Conservation (phyloP, 1,140 invertebrate genomes). For the Platyscapa corneri region DNA sequence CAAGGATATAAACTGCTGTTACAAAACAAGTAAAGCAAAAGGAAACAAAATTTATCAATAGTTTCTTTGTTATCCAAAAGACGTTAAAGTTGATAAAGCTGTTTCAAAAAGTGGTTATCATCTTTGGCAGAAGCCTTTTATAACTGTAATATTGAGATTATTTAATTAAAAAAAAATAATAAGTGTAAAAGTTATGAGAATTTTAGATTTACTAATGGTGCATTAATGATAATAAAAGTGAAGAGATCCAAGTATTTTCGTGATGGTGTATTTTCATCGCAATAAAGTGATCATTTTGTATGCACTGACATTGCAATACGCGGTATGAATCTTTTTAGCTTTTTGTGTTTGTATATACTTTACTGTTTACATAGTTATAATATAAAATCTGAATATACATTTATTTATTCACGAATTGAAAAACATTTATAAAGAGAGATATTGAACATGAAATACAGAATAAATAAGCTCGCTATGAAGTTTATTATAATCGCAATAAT, state of each 20-base stretch:
- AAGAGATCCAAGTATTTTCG: conserved; percentile 51
- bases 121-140: conserved; percentile 52
- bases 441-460: conserved; percentile 6
- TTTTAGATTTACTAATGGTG: conserved; percentile 53
- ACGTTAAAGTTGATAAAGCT: conserved; percentile 23
- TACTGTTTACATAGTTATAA: conserved; percentile 37
- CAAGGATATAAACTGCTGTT: conserved; percentile 19
- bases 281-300: conserved; percentile 42
- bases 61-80: neutral
- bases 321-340: conserved; percentile 41
- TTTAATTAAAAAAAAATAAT: conserved; percentile 38
- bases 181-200: conserved; percentile 26
- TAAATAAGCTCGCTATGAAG: neutral
- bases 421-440: conserved; percentile 17
- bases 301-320: conserved; percentile 35
- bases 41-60: conserved; percentile 9
- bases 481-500: neutral
- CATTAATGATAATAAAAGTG: conserved; percentile 46
- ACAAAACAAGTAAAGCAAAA: neutral
- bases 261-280: conserved; percentile 41
- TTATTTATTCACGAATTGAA: conserved; percentile 43
- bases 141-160: conserved; percentile 51
- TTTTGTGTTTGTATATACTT: conserved; percentile 50
- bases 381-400: conserved; percentile 30
- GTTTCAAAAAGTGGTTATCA: conserved; percentile 38